Evolutionary conservation across 2,888 invertebrate species (phyloP).

Genomic region (Formica aserva): DNA sequence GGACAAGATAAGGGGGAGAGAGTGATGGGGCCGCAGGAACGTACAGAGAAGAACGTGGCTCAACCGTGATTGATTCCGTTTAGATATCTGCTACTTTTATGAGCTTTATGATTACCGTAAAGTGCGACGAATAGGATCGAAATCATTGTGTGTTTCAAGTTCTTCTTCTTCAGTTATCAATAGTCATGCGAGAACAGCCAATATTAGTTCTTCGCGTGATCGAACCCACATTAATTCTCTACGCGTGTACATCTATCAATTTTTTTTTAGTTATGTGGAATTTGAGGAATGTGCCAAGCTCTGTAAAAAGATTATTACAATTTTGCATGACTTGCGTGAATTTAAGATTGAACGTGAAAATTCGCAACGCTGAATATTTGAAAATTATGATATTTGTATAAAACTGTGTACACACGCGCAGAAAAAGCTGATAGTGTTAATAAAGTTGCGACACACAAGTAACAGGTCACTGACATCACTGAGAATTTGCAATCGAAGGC

Average conservation of each 20-base stretch:
- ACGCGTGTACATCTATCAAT: neutral
- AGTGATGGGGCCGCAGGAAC: conserved; percentile 8
- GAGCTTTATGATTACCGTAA: conserved; percentile 10
- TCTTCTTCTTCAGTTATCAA: neutral
- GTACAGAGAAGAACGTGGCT: conserved; percentile 20
- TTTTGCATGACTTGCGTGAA: neutral
- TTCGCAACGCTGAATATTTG: neutral
- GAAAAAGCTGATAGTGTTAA: neutral
- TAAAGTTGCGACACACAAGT: conserved; percentile 34
- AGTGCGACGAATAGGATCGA: neutral
- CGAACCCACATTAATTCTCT: neutral
- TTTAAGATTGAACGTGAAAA: neutral
- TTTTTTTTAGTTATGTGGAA: neutral
- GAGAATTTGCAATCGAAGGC: neutral
- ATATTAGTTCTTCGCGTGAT: neutral
- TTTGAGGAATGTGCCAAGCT: neutral
- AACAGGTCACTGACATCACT: conserved; percentile 28
- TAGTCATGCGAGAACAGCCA: neutral
- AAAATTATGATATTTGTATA: neutral
- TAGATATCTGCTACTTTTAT: conserved; percentile 49
- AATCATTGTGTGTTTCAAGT: neutral
- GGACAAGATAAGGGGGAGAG: conserved; percentile 29
- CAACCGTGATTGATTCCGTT: conserved; percentile 67
- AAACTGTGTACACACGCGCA: neutral
- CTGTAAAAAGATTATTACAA: neutral